Evolutionary conservation across 2,888 invertebrate genomes (phyloP), one percentile per base, ranked within the genome.

Genomic region (Cylindroiulus punctatus): DNA sequence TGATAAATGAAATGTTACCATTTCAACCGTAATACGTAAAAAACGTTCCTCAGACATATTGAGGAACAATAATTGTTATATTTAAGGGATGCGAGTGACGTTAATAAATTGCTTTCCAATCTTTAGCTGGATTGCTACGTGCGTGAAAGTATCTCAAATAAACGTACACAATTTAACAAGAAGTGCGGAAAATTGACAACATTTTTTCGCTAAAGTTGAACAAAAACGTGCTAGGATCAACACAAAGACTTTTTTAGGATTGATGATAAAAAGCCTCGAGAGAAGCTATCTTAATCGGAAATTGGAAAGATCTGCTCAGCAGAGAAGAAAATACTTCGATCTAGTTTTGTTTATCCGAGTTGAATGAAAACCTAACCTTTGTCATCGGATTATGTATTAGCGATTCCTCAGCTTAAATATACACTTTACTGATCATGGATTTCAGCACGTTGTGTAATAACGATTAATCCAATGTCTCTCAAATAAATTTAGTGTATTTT

Each of bases 271-370:
- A 65, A 65, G 57, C 57, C 8, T 10, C 7, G 4, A 65, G 22
- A 65, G 26, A 65, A 65, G 26, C 22, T 22, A 65, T 0, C 22
- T 65, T 14, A 44, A 44, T 44, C 44, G 44, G 44, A 65, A 65
- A 65, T 65, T 65, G 57, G 57, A 65, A 65, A 65, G 57, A 65
- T 65, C 57, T 22, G 57, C 12, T 65, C 57, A 22, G 10, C 57
- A 65, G 57, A 22, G 57, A 65, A 65, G 22, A 65, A 65, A 65
- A 65, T 22, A 22, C 10, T 22, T 65, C 57, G 22, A 22, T 65
- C 57, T 65, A 65, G 22, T 65, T 22, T 65, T 65, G 57, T 65
- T 65, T 65, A 65, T 65, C 57, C 22, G 22, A 65, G 19, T 65
- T 8, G 57, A 10, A 65, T 4, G 0, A 22, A 65, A 10, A 65